Evolutionary conservation across 2,113 vertebrate genomes (phyloP).

Genomic region (Megaceryle torquata): DNA sequence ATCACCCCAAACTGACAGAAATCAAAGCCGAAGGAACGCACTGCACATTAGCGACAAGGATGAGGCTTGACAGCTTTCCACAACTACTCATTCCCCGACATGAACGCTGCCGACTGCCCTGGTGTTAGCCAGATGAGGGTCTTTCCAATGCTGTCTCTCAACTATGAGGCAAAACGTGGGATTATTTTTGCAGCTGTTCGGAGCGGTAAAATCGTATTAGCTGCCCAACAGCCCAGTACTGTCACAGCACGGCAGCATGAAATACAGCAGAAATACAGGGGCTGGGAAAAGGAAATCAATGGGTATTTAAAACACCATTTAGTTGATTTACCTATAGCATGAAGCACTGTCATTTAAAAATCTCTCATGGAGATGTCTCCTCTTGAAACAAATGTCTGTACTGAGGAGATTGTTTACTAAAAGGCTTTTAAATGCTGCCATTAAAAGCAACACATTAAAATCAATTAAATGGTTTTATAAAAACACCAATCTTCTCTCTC

Average conservation of each 20-base stretch:
- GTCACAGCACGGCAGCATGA: background rate
- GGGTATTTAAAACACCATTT: constrained; percentile 43
- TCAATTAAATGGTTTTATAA: constrained; percentile 47
- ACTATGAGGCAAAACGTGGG: background rate
- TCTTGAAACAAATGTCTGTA: constrained; percentile 13
- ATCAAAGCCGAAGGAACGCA: background rate
- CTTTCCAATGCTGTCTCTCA: background rate
- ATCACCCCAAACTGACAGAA: background rate
- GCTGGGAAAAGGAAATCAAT: constrained; percentile 4
- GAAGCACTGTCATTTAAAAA: constrained; percentile 24
- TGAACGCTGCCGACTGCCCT: background rate
- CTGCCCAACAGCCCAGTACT: background rate
- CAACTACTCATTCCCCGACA: background rate
- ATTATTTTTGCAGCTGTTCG: background rate
- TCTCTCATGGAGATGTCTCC: background rate
- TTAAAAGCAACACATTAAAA: constrained; percentile 49
- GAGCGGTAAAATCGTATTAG: background rate
- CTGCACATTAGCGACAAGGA: background rate
- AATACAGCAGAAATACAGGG: background rate
- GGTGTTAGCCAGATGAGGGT: background rate
- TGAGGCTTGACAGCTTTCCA: background rate
- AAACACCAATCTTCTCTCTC: background rate
- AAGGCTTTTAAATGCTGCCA: constrained; percentile 28
- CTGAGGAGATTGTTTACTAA: constrained; percentile 28
- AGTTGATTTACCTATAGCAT: constrained; percentile 30